Evolutionary conservation across 1,140 invertebrate genomes (phyloP).

Genomic region (Bradysia coprophila): DNA sequence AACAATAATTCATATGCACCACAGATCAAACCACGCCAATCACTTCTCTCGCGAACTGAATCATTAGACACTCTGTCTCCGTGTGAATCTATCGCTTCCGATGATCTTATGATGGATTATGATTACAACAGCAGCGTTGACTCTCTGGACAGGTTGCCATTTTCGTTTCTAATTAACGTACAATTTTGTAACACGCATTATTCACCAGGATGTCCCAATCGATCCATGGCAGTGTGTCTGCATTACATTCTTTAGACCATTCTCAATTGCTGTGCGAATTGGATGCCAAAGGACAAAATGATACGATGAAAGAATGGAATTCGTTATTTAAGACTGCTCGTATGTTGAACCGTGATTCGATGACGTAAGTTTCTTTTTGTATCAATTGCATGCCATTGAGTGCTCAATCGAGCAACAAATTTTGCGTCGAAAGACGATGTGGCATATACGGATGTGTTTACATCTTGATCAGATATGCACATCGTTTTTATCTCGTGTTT

Average conservation of each 20-base stretch:
- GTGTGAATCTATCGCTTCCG: conserved; percentile 58
- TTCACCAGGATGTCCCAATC: not conserved
- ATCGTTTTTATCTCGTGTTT: too few species aligned
- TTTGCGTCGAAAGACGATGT: too few species aligned
- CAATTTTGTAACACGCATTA: too few species aligned
- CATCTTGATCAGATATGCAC: too few species aligned
- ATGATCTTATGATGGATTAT: conserved; percentile 69
- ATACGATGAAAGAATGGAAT: conserved; percentile 32
- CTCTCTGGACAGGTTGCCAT: conserved; percentile 37
- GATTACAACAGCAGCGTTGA: conserved; percentile 54
- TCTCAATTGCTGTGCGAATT: conserved; percentile 28
- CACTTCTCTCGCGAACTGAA: conserved; percentile 31
- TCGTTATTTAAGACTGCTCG: not conserved
- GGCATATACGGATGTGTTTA: too few species aligned
- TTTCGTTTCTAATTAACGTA: not conserved
- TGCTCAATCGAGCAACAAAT: too few species aligned
- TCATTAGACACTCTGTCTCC: conserved; percentile 58
- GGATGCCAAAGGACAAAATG: conserved; percentile 29
- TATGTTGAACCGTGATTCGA: not conserved
- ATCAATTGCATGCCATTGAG: not conserved
- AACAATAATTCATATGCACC: conserved; percentile 2
- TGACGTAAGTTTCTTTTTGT: not conserved
- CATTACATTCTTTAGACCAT: conserved; percentile 28
- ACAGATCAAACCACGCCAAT: not conserved
- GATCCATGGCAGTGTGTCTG: conserved; percentile 21